A percentile compares a stretch with the other conserved stretches of the same genome.
Evolutionary conservation across 1,140 invertebrate species (phyloP).

Genomic region (Acromyrmex heyeri): DNA sequence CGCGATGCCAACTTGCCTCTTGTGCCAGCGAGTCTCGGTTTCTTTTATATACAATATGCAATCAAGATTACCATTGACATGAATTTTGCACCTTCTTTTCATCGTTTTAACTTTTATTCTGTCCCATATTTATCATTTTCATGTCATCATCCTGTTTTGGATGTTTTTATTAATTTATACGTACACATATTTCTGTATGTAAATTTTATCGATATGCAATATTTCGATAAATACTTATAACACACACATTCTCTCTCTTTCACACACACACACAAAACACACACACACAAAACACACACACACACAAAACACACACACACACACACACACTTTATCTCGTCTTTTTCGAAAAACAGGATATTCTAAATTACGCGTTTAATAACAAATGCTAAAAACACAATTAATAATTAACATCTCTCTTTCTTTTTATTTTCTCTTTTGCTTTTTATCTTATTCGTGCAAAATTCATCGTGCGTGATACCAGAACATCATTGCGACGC

Average conservation of each 20-base stretch:
- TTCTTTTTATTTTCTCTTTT: not conserved
- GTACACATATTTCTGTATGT: not conserved
- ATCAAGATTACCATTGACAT: too few relatives aligned
- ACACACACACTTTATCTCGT: not conserved
- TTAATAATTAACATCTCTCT: conserved; percentile 37
- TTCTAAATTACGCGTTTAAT: not conserved
- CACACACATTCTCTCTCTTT: not conserved
- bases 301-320: not conserved
- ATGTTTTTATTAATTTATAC: not conserved
- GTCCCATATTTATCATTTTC: not conserved
- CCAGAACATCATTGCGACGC: conserved; percentile 53
- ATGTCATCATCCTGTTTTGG: not conserved
- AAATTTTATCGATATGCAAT: conserved; percentile 4
- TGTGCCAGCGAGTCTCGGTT: too few relatives aligned
- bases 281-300: not conserved
- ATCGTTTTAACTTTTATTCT: too few relatives aligned
- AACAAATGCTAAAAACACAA: conserved; percentile 20
- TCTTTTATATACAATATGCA: too few relatives aligned
- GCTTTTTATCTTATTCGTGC: conserved; percentile 28
- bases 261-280: not conserved
- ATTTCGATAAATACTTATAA: not conserved
- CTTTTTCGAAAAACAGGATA: not conserved
- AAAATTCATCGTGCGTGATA: conserved; percentile 41
- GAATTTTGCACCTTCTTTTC: too few relatives aligned
- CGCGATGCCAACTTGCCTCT: too few relatives aligned